A percentile compares a stretch with the other conserved stretches of the same genome.
Conservation (phyloP, 1,140 invertebrate genomes). For the Chrysopa pallens region DNA sequence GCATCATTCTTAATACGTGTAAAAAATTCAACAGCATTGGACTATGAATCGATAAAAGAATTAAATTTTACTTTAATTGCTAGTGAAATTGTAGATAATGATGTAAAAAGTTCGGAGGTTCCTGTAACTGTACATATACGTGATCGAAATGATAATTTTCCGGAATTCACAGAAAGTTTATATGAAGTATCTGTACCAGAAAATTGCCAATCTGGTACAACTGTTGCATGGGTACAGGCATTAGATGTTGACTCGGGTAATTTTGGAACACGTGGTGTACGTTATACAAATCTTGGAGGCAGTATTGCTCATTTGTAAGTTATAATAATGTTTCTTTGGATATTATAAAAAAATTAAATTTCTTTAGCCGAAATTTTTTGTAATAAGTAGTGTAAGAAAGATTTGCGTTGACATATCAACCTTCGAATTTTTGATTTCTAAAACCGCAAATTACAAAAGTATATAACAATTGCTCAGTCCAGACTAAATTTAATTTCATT, state of each 20-base stretch:
- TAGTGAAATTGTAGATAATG: conserved; percentile 54
- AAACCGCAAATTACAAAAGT: too few species aligned
- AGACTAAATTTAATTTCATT: too few species aligned
- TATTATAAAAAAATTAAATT: too few species aligned
- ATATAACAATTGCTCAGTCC: neutral
- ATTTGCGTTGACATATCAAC: too few species aligned
- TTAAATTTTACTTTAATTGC: conserved; percentile 76
- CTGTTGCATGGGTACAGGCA: conserved; percentile 66
- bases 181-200: conserved; percentile 69
- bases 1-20: conserved; percentile 82
- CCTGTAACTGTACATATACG: conserved; percentile 69
- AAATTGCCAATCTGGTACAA: conserved; percentile 66
- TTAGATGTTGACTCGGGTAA: conserved; percentile 69
- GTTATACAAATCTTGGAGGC: conserved; percentile 67
- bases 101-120: conserved; percentile 52
- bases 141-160: conserved; percentile 90
- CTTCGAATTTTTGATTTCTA: too few species aligned
- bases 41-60: conserved; percentile 66
- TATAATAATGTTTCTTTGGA: conserved; percentile 1
- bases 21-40: conserved; percentile 61
- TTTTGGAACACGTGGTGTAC: conserved; percentile 69
- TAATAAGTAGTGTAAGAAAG: too few species aligned
- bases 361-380: too few species aligned
- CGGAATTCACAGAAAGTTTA: conserved; percentile 58
- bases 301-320: conserved; percentile 71